Base-by-base conservation (phyloP, 2,113 vertebrate species). In the Macquaria australasica region DNA sequence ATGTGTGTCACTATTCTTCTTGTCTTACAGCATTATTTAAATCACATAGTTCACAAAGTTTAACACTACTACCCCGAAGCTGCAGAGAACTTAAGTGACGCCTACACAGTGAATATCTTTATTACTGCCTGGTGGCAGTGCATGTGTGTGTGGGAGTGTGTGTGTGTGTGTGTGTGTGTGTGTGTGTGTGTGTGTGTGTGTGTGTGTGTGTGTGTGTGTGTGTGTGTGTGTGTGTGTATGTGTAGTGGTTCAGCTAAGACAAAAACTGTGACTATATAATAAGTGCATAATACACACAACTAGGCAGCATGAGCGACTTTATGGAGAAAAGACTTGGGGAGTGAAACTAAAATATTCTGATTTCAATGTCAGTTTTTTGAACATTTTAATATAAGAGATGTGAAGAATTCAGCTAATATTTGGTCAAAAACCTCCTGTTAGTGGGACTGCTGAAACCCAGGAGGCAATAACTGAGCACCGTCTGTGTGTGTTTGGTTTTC, bases 1-100 rank as follows among this genome's bases (percentile, higher is more conserved):
- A 3, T 31, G 34, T 73, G 64, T 55, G 69, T 73, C 66, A 62
- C 66, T 77, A 14, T 48, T 15, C 69, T 81, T 77, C 77, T 67
- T 62, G 58, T 86, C 41, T 45, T 18, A 73, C 59, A 59, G 70
- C 63, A 64, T 73, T 63, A 72, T 82, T 75, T 76, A 74, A 59
- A 82, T 59, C 53, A 70, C 34, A 51, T 50, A n/a, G 25, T 64
- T 59, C 53, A 70, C 34, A 51, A 56, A n/a, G 25, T 64, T 51
- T 51, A 25, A 55, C 58, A 56, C 12, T 8, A 34, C 20, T 28
- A 18, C 10, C 37, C 50, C 15, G 23, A 11, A 70, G 62, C 51
- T 73, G 66, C 34, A 9, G 25, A 55, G 20, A 43, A 55, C 4
- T 37, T 23, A n/a, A 48, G 23, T 31, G 34, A 31, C 45, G 12